Evolutionary conservation across 2,113 vertebrate genomes (phyloP), one percentile per base, ranked within the genome.

Genomic region (Plecturocebus donacophilus): DNA sequence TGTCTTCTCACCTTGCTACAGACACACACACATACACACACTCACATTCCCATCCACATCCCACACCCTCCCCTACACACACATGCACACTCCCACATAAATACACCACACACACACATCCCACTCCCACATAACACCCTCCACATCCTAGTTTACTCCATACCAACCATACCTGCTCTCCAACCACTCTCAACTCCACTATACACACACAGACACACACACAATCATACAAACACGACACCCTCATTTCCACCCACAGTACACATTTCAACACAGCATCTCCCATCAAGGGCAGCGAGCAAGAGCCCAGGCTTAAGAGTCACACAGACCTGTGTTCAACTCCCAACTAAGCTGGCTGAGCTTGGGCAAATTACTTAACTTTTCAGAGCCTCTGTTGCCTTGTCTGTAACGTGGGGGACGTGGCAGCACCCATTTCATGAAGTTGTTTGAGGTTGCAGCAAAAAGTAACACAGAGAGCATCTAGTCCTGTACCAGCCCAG

Each of bases 401-500:
- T 23, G 3, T 47, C 79, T 71, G 9, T 32, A 30, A 75, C 21
- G 32, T 38, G 54, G 47, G 32, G 25, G 40, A 19, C 13, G 23
- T 23, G 32, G 42, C 54, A 27, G 77, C 52, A 4, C 10, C 73
- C 40, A 5, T 79, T 32, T 71, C 49, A 7, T 1, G 32, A 45
- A 25, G 54, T 8, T 52, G 40, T 14, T 35, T 75, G 79, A 61
- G 30, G 27, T 12, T 4, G 30, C 42, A 25, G 21, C 16, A 45
- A 71, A 38, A 81, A 66, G 27, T 14, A 27, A 76, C 17, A 20
- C 7, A 5, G n/a, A 25, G 8, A 8, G 21, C 5, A 8, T 0
- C 8, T 6, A 19, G 21, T 8, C 23, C 19, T 21, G 19, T 6
- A 2, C 35, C 11, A 54, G n/a, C 23, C 4, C 1, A 13, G 27